Evolutionary conservation across 2,888 invertebrate genomes (phyloP).

Genomic region (Lochmaea capreae): DNA sequence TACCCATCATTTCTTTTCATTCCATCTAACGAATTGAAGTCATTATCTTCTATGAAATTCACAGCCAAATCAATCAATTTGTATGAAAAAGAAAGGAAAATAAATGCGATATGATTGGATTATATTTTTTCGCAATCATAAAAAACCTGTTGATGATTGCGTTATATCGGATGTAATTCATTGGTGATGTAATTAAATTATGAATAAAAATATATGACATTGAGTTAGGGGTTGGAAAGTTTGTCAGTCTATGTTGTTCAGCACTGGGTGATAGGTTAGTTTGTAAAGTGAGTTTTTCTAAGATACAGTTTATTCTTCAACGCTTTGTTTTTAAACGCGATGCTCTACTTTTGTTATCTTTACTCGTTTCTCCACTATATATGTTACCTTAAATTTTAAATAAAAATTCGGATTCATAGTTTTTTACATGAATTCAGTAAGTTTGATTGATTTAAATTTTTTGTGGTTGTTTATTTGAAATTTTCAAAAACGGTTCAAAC

Average conservation of each 20-base stretch:
- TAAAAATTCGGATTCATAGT: too few species aligned
- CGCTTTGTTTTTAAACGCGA: too few species aligned
- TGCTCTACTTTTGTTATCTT: too few species aligned
- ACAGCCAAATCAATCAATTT: conserved; percentile 25
- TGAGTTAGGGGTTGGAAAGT: not conserved
- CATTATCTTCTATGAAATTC: conserved; percentile 5
- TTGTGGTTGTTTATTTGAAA: too few species aligned
- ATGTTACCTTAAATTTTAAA: too few species aligned
- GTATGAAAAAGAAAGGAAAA: conserved; percentile 11
- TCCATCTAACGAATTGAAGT: conserved; percentile 13
- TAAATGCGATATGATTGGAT: conserved; percentile 12
- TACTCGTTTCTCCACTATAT: too few species aligned
- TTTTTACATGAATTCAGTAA: too few species aligned
- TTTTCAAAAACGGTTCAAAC: too few species aligned
- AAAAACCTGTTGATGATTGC: conserved; percentile 19
- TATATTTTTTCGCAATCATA: conserved; percentile 2
- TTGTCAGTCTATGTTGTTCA: not conserved
- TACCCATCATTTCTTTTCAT: not conserved
- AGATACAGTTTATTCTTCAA: too few species aligned
- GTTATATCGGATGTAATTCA: conserved; percentile 6
- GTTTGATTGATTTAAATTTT: too few species aligned
- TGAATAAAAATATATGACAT: conserved; percentile 20
- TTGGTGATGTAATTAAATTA: conserved; percentile 8
- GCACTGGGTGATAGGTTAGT: not conserved
- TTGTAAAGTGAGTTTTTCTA: not conserved